Base-by-base conservation (phyloP, 2,797 vertebrate species). In the Xenentodon cancila region DNA sequence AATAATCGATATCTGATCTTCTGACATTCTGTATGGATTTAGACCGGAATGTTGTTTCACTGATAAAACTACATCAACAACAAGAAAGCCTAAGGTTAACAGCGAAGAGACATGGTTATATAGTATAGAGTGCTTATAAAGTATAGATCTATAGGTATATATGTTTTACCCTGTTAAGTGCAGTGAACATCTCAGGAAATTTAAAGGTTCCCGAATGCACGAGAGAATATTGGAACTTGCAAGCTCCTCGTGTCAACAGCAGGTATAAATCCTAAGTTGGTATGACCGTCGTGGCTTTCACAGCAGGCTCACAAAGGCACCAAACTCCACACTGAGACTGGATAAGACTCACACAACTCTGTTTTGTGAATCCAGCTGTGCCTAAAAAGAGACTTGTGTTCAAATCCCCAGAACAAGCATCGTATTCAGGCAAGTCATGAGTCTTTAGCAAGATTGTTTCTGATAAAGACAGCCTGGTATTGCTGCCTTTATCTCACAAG, bases 321-420 rank as follows among this genome's bases (percentile, higher is more conserved):
- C 52, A 60, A 71, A 59, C 53, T 70, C 64, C 67, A 63, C 59
- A 12, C 37, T 61, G 56, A 65, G 37, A 62, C 59, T 40, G 60
- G 69, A 75, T 87, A 60, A 76, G 40, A 68, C 59, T 68, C 73
- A 48, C 27, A 27, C 64, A 37, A 53, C 57, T 67, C 63, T 61
- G 68, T 87, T 84, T 75, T 87, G 44, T 74, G 73, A 86, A 60
- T 85, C 85, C 80, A 83, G 75, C 82, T 85, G 86, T 75, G 74
- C 59, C 22, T 54, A 27, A 81, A 64, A 67, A 80, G 61, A 69
- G 43, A 59, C 55, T 50, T 66, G 65, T 77, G 57, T 73, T 53
- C 27, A 80, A 72, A 61, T 66, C 58, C 53, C 42, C n/a, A 22
- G 69, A 81, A 81, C 79, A 79, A 84, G 77, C 25, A 30, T 8